phyloP scores from a whole-genome alignment of 2,797 vertebrate species.

The Tapera naevia region DNA sequence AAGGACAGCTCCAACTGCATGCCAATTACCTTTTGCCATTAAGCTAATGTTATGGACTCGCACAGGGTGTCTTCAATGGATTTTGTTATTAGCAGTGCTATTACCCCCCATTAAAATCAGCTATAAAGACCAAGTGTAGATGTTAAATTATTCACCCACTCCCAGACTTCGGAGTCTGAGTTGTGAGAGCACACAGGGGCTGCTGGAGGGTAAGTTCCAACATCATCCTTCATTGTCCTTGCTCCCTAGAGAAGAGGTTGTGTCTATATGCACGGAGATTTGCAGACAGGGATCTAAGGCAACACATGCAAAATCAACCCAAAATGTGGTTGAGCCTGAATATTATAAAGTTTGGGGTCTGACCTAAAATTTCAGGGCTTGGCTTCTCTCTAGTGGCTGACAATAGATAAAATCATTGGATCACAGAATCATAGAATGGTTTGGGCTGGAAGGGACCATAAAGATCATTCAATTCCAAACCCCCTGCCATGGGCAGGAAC shows the following conservation, averaged over 20 bases:
- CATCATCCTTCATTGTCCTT: neutral
- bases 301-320: neutral
- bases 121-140: constrained; percentile 40
- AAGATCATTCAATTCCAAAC: too few relatives aligned
- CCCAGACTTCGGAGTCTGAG: constrained; percentile 55
- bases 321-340: neutral
- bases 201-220: neutral
- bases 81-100: constrained; percentile 74
- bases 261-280: rapidly evolving
- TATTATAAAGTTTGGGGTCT: neutral
- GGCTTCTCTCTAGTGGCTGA: neutral
- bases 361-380: neutral
- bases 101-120: constrained; percentile 74
- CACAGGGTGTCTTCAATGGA: constrained; percentile 67
- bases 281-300: neutral
- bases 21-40: constrained; percentile 78
- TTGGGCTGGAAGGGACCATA: too few relatives aligned
- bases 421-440: too few relatives aligned
- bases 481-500: too few relatives aligned
- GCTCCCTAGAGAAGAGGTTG: neutral
- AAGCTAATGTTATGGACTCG: constrained; percentile 79
- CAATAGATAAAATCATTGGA: neutral
- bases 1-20: constrained; percentile 51
- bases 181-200: neutral
- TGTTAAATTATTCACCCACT: constrained; percentile 74